Evolutionary conservation across 2,888 invertebrate species (phyloP).

Genomic region (Eueremaeus valkanovi): DNA sequence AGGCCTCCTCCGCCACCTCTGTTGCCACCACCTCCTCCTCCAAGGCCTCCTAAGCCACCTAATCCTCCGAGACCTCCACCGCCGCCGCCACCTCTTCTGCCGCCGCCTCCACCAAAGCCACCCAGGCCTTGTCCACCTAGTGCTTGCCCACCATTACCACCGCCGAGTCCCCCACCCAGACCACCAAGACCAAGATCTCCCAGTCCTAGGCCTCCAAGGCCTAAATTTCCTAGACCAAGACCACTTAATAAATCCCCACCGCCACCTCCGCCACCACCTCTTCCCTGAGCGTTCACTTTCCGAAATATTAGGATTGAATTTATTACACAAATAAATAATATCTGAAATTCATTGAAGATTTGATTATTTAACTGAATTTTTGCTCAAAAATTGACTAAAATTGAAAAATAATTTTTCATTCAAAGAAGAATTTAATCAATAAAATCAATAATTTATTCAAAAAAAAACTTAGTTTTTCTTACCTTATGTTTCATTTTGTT

Average conservation of each 20-base stretch:
- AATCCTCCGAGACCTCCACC: conserved; percentile 25
- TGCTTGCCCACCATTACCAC: conserved; percentile 15
- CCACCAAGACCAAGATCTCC: conserved; percentile 24
- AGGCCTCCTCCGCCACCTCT: conserved; percentile 29
- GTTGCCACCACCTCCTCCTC: not conserved
- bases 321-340: not conserved
- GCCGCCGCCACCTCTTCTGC: conserved; percentile 3
- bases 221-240: conserved; percentile 39
- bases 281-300: conserved; percentile 29
- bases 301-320: not conserved
- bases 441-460: not conserved
- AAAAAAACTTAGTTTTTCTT: not conserved
- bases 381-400: not conserved
- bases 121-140: conserved; percentile 34
- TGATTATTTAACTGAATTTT: not conserved
- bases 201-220: conserved; percentile 34
- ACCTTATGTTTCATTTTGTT: conserved; percentile 6
- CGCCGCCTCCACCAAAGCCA: conserved; percentile 29
- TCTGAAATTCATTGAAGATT: not conserved
- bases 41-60: conserved; percentile 31
- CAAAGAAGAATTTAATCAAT: not conserved
- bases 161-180: not conserved
- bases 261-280: conserved; percentile 38
- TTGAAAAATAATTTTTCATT: not conserved
- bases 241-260: conserved; percentile 31